These are phyloP conservation scores for Gobiocypris rarus DNA, from an alignment of 2,113 vertebrate species.

Conservation along the genomic window DNA sequence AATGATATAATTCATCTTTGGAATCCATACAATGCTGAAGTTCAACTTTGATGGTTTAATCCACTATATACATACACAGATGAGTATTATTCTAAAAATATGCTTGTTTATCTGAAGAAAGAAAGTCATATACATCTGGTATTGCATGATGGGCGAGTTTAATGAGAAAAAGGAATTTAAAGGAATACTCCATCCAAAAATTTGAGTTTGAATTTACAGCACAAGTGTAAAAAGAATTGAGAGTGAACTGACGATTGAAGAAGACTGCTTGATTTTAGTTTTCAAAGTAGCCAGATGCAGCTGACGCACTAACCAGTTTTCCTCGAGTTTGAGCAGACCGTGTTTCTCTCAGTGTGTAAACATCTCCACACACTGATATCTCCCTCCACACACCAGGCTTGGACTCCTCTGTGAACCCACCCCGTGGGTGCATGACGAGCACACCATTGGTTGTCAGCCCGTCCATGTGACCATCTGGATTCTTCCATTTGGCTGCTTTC, in stretches of 20 bases:
- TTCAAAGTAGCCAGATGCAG: not conserved
- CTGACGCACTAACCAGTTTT: slow-evolving; percentile 84
- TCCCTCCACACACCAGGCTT: slow-evolving; percentile 95
- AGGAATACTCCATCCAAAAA: too few species aligned
- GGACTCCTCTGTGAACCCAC: slow-evolving; percentile 95
- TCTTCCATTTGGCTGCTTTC: slow-evolving; percentile 99
- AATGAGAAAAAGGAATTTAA: too few species aligned
- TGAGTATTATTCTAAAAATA: too few species aligned
- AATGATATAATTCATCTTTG: too few species aligned
- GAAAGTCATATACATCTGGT: too few species aligned
- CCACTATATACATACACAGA: too few species aligned
- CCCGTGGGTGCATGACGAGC: slow-evolving; percentile 95
- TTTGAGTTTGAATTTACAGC: not conserved
- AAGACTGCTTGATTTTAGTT: too few species aligned
- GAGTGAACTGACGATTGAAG: not conserved
- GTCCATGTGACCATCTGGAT: slow-evolving; percentile 98
- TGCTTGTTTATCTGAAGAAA: too few species aligned
- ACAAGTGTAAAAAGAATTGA: not conserved
- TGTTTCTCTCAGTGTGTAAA: slow-evolving; percentile 95
- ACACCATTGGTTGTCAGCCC: slow-evolving; percentile 97
- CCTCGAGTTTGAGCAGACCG: slow-evolving; percentile 94
- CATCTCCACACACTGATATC: slow-evolving; percentile 96
- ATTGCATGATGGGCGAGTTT: too few species aligned
- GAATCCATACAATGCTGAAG: too few species aligned
- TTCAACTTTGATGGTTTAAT: too few species aligned